A percentile compares a stretch with the other conserved stretches of the same genome.
phyloP scores from a whole-genome alignment of 2,113 vertebrate genomes.

The Otocyon megalotis region DNA sequence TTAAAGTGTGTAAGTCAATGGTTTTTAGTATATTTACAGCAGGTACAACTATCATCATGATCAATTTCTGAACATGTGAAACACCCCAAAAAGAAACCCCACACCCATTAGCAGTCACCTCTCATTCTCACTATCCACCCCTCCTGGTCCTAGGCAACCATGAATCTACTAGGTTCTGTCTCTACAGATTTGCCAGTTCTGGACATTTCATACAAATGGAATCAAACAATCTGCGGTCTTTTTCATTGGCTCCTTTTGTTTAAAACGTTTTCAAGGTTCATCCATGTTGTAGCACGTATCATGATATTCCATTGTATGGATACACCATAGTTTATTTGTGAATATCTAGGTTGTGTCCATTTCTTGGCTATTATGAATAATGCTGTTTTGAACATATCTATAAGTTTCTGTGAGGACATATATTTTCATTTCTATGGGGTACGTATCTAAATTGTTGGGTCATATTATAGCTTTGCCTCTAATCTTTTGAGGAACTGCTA shows the following conservation, averaged over 20 bases:
- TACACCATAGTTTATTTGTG: background rate
- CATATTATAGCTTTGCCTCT: background rate
- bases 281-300: background rate
- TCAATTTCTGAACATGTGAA: conserved; percentile 32
- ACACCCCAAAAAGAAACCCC: background rate
- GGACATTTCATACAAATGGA: background rate
- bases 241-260: background rate
- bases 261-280: conserved; percentile 35
- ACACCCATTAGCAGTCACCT: background rate
- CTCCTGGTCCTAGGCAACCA: background rate
- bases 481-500: background rate
- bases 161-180: background rate
- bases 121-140: background rate
- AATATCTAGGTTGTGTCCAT: background rate
- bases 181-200: background rate
- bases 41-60: background rate
- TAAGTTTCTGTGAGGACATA: background rate
- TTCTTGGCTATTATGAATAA: conserved; percentile 29
- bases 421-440: conserved; percentile 1
- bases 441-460: background rate
- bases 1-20: background rate
- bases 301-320: background rate
- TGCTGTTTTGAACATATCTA: background rate
- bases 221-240: background rate
- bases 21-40: background rate